Conservation (phyloP, 2,797 vertebrate species). For the Cynopterus sphinx region DNA sequence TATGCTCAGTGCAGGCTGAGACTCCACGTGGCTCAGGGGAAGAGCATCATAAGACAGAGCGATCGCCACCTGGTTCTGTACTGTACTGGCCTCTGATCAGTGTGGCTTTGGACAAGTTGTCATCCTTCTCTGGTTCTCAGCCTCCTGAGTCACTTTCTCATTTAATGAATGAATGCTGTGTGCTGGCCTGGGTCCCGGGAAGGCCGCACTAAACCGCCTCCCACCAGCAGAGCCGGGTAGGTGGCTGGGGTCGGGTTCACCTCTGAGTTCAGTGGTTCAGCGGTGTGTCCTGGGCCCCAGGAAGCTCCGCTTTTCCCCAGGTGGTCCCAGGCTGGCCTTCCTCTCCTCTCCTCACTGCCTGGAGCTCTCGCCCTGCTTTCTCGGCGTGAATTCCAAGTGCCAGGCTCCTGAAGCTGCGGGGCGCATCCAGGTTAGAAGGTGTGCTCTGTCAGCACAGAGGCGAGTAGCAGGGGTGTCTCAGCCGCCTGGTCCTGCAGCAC, state of each 20-base stretch:
- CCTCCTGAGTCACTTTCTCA: background rate
- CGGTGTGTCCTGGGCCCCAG: rapidly evolving
- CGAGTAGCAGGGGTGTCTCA: background rate
- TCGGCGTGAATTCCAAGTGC: background rate
- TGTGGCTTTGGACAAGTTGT: background rate
- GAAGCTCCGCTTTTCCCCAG: background rate
- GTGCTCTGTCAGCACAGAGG: background rate
- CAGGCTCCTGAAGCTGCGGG: background rate
- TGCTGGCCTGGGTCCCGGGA: background rate
- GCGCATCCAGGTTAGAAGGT: background rate
- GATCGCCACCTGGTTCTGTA: rapidly evolving
- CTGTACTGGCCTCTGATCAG: background rate
- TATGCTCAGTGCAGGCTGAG: background rate
- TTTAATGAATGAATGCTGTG: background rate
- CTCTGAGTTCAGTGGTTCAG: background rate
- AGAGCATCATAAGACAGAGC: rapidly evolving
- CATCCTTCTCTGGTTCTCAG: background rate
- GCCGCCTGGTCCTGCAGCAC: background rate
- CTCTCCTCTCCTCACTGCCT: too few relatives aligned
- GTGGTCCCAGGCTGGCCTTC: background rate
- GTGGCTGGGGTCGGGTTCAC: background rate
- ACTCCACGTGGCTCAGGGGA: rapidly evolving
- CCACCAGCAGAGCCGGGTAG: background rate
- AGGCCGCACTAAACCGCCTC: rapidly evolving
- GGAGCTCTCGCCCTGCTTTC: background rate